A percentile compares a stretch with the other conserved stretches of the same genome.
phyloP scores from a whole-genome alignment of 2,113 vertebrate genomes.

The Chloropsis cyanopogon region DNA sequence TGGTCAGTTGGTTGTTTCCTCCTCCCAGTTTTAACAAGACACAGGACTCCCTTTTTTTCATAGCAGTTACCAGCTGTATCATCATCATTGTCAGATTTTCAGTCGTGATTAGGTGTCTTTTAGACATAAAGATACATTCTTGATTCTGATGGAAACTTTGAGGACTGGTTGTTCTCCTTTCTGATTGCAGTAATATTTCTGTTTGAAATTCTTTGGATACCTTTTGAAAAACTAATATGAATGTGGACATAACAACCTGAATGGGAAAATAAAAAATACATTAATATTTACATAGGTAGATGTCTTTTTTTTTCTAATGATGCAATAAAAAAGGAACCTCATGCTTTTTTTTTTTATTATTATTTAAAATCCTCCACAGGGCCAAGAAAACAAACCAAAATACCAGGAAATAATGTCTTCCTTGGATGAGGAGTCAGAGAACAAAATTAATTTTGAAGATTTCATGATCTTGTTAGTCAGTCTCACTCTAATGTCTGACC shows the following conservation, averaged over 20 bases:
- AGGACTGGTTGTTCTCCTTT: neutral
- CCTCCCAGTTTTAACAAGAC: neutral
- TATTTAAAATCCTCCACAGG: conserved; percentile 53
- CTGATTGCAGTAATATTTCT: neutral
- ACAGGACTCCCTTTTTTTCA: neutral
- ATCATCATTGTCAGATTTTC: neutral
- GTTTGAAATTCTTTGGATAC: neutral
- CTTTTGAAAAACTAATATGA: neutral
- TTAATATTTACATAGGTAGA: neutral
- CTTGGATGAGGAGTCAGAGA: conserved; percentile 68
- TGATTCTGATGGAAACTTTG: neutral
- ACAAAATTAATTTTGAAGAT: conserved; percentile 77
- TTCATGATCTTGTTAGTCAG: conserved; percentile 77
- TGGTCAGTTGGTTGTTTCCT: neutral
- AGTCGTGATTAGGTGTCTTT: neutral
- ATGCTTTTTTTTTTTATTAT: neutral
- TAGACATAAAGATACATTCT: neutral
- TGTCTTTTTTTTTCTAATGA: neutral
- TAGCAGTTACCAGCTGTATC: neutral
- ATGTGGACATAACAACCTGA: neutral
- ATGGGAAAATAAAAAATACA: neutral
- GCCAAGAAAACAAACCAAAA: conserved; percentile 76
- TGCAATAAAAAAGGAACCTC: neutral
- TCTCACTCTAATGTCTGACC: conserved; percentile 72
- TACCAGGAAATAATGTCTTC: conserved; percentile 75